These are phyloP conservation scores for Crocallis elinguaria DNA, from an alignment of 2,888 invertebrate genomes.

Conservation along the genomic window DNA sequence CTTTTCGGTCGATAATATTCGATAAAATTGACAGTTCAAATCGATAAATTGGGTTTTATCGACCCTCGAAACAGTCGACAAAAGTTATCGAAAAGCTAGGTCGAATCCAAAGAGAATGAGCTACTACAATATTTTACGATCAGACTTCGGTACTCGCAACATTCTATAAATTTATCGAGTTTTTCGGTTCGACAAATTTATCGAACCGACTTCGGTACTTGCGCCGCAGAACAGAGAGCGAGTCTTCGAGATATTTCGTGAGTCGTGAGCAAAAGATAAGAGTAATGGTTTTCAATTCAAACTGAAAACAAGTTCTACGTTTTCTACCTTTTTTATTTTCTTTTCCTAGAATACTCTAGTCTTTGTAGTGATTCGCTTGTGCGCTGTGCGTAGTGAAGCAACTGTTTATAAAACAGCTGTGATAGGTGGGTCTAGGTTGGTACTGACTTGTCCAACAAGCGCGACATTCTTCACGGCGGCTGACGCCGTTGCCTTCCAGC, in stretches of 20 bases:
- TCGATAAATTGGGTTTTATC: too few species aligned
- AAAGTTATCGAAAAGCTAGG: too few species aligned
- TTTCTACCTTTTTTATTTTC: slow-evolving; percentile 6
- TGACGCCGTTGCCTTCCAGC: slow-evolving; percentile 55
- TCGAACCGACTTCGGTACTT: too few species aligned
- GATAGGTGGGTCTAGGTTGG: slow-evolving; percentile 31
- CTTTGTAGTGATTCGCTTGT: neutral
- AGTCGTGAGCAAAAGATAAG: neutral
- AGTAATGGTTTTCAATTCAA: slow-evolving; percentile 1
- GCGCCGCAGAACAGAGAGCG: neutral
- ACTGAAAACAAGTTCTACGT: slow-evolving; percentile 24
- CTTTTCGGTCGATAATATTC: too few species aligned
- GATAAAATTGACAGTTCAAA: too few species aligned
- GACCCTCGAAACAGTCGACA: too few species aligned
- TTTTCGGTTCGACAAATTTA: too few species aligned
- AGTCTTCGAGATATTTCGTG: neutral
- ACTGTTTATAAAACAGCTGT: neutral
- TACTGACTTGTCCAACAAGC: slow-evolving; percentile 30
- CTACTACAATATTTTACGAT: too few species aligned
- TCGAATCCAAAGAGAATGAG: too few species aligned
- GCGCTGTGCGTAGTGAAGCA: neutral
- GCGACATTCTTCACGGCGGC: slow-evolving; percentile 56
- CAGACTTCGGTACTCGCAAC: too few species aligned
- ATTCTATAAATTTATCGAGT: too few species aligned
- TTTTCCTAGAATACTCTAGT: neutral